Conservation (phyloP, 64 coral and sea anemone species). For the Stichodactyla helianthus region DNA sequence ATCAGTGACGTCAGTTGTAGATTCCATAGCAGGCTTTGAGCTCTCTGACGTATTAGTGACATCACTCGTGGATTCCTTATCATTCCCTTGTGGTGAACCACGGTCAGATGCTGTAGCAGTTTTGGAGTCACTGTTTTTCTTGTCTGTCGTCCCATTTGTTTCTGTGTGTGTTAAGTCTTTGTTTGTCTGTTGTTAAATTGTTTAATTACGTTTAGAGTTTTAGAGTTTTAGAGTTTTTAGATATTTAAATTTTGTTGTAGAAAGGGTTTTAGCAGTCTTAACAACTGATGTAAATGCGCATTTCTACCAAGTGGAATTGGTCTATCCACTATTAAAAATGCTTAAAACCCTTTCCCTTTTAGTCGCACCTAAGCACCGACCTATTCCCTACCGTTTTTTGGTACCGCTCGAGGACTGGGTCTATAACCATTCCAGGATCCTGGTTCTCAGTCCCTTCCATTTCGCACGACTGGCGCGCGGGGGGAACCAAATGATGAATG, state of each 20-base stretch:
- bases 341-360: neutral
- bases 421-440: conserved; percentile 31
- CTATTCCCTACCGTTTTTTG: conserved; percentile 28
- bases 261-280: neutral
- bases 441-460: conserved; percentile 45
- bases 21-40: neutral
- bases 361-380: neutral
- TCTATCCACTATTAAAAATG: neutral
- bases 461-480: conserved; percentile 72
- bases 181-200: neutral
- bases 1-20: conserved; percentile 14
- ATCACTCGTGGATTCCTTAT: neutral
- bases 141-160: neutral
- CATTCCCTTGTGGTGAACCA: neutral
- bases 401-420: conserved; percentile 32
- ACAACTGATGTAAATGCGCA: neutral
- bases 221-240: conserved; percentile 1
- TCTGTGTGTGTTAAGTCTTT: neutral
- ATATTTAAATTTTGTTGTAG: neutral
- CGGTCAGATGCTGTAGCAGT: neutral
- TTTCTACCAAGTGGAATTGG: neutral
- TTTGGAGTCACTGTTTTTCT: neutral
- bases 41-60: neutral
- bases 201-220: conserved; percentile 2
- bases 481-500: conserved; percentile 79